These are phyloP conservation scores for Alexandromys fortis DNA, from an alignment of 2,113 vertebrate genomes.

Conservation along the genomic window DNA sequence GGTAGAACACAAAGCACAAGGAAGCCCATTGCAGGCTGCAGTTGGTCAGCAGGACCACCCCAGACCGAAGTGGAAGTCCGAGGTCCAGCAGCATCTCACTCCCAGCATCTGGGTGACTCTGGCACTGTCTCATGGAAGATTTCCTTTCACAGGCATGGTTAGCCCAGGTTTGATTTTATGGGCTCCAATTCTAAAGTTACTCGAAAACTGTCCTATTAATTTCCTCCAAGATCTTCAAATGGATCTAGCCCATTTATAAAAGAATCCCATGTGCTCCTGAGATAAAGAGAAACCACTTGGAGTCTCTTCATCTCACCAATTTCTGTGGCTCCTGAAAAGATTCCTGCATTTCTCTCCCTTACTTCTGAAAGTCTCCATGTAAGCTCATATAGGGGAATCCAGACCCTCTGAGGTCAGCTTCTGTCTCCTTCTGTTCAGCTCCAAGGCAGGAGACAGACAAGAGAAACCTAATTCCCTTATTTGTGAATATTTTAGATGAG, in stretches of 20 bases:
- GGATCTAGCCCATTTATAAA: not conserved
- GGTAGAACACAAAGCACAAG: not conserved
- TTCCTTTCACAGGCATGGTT: not conserved
- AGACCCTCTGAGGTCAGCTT: not conserved
- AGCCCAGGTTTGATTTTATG: slow-evolving; percentile 23
- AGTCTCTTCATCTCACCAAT: not conserved
- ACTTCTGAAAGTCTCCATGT: not conserved
- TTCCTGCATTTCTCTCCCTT: not conserved
- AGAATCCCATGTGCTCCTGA: not conserved
- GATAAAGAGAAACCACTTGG: not conserved
- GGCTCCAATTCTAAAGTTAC: not conserved
- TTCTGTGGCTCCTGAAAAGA: not conserved
- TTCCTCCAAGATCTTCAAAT: not conserved
- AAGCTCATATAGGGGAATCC: not conserved
- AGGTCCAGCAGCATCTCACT: not conserved
- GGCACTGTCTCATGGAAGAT: not conserved
- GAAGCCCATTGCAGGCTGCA: not conserved
- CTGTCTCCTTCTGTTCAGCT: not conserved
- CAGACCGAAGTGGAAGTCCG: not conserved
- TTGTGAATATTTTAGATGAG: not conserved
- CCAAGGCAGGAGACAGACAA: not conserved
- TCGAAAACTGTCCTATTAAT: not conserved
- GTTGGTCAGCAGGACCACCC: not conserved
- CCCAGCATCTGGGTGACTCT: not conserved
- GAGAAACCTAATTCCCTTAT: not conserved